phyloP scores from a whole-genome alignment of 1,140 invertebrate species.

The Dendroctonus valens region DNA sequence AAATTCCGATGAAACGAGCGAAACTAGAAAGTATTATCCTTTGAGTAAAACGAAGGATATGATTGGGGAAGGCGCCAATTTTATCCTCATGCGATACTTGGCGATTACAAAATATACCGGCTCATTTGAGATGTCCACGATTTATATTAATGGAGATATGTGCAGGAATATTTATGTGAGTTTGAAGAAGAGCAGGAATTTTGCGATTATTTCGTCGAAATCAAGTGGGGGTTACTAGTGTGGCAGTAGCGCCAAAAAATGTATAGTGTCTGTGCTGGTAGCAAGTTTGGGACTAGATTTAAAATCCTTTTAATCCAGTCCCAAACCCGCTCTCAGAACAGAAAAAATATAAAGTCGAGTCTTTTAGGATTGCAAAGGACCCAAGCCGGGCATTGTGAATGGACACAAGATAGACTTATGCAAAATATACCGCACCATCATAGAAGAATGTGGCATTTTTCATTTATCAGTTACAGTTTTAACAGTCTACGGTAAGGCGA shows the following conservation, averaged over 20 bases:
- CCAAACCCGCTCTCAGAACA: too few relatives aligned
- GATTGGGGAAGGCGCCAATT: slow-evolving; percentile 61
- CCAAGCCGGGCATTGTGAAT: slow-evolving; percentile 53
- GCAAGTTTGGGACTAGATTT: too few relatives aligned
- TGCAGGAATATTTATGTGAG: slow-evolving; percentile 61
- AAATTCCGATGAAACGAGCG: slow-evolving; percentile 50
- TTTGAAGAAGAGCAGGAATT: slow-evolving; percentile 6
- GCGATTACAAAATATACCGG: slow-evolving; percentile 56
- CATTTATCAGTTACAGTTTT: slow-evolving; percentile 54
- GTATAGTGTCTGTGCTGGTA: too few relatives aligned
- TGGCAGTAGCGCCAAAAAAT: too few relatives aligned
- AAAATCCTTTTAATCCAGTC: too few relatives aligned
- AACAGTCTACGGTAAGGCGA: slow-evolving; percentile 50
- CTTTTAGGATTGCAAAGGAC: slow-evolving; percentile 47
- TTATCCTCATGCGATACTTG: slow-evolving; percentile 60
- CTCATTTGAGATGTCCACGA: slow-evolving; percentile 54
- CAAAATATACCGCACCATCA: slow-evolving; percentile 56
- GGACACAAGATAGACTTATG: slow-evolving; percentile 52
- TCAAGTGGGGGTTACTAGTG: too few relatives aligned
- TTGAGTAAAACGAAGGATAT: slow-evolving; percentile 51
- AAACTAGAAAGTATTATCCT: slow-evolving; percentile 54
- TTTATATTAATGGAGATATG: slow-evolving; percentile 59
- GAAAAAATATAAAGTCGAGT: not conserved
- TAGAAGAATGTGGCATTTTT: slow-evolving; percentile 54
- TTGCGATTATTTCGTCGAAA: too few relatives aligned